Conservation (phyloP, 2,113 vertebrate genomes). For the Cyanistes caeruleus region DNA sequence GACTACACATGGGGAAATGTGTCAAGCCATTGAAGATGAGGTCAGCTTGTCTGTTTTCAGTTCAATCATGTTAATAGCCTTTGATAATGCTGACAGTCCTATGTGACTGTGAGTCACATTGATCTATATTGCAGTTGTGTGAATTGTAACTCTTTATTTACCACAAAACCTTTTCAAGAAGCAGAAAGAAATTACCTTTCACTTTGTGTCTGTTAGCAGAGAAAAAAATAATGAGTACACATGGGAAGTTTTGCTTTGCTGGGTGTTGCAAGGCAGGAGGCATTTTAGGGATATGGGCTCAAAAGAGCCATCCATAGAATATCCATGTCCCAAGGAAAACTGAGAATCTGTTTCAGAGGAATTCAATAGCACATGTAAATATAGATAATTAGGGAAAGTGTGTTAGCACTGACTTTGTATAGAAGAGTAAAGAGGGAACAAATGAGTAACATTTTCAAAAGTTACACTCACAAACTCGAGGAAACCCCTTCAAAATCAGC, state of each 20-base stretch:
- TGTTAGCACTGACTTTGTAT: not conserved
- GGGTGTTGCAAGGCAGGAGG: not conserved
- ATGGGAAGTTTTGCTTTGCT: not conserved
- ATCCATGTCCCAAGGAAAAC: not conserved
- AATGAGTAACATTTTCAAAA: not conserved
- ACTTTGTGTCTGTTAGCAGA: not conserved
- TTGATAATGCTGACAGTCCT: not conserved
- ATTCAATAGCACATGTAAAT: not conserved
- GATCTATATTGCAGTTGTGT: not conserved
- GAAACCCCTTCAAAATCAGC: not conserved
- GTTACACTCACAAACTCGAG: not conserved
- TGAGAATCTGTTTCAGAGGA: not conserved
- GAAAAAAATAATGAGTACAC: not conserved
- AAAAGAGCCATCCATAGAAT: not conserved
- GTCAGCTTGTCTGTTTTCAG: not conserved
- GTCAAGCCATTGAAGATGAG: not conserved
- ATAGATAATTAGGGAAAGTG: not conserved
- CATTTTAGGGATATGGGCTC: not conserved
- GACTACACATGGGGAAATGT: not conserved
- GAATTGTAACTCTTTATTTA: not conserved
- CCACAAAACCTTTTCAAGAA: not conserved
- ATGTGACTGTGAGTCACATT: not conserved
- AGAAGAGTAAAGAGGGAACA: not conserved
- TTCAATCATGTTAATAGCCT: not conserved
- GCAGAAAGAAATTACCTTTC: not conserved